These are phyloP conservation scores for Rynchops niger DNA, from an alignment of 2,113 vertebrate species.

Conservation along the genomic window DNA sequence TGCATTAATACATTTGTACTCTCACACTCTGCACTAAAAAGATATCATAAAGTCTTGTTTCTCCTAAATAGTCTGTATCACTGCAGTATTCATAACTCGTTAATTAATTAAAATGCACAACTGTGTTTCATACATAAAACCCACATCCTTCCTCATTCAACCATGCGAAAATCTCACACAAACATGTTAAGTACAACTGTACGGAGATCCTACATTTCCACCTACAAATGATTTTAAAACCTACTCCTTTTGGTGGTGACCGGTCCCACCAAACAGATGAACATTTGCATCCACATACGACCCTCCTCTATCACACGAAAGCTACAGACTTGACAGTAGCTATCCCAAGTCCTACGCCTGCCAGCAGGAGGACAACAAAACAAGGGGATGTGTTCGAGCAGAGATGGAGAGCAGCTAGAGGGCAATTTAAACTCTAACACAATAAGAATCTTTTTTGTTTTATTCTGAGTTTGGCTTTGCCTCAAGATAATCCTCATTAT, in stretches of 20 bases:
- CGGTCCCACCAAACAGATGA: background rate
- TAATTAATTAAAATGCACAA: background rate
- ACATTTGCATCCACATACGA: background rate
- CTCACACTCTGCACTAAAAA: background rate
- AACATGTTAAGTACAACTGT: background rate
- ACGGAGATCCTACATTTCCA: background rate
- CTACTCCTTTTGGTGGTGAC: background rate
- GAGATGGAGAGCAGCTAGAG: background rate
- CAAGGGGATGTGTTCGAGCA: background rate
- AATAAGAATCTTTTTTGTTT: background rate
- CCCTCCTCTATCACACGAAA: background rate
- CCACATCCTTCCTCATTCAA: background rate
- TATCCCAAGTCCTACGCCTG: background rate
- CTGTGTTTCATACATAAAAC: background rate
- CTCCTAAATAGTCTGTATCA: background rate
- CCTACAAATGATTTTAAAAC: background rate
- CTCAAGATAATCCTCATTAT: conserved; percentile 22
- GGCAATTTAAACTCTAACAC: background rate
- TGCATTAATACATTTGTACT: background rate
- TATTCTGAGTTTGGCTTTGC: background rate
- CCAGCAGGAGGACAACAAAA: background rate
- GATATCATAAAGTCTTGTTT: background rate
- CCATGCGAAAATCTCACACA: background rate
- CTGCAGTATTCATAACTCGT: background rate
- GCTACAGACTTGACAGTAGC: background rate